Conservation (phyloP, 2,888 invertebrate species). For the Dynastes tityus region DNA sequence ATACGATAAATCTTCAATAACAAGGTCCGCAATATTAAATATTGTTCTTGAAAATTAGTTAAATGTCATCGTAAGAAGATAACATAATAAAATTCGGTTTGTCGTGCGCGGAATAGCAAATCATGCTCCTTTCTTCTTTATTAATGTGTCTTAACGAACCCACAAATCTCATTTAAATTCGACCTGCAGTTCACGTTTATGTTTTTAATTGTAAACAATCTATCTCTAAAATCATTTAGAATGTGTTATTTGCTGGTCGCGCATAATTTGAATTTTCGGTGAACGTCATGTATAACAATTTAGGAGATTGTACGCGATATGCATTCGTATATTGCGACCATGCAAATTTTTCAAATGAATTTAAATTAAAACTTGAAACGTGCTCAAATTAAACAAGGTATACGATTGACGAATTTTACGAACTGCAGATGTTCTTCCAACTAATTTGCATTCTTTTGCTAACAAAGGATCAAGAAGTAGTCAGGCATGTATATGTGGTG, state of each 20-base stretch:
- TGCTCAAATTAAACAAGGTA: constrained; percentile 40
- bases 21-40: constrained; percentile 23
- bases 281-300: constrained; percentile 44
- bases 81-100: constrained; percentile 32
- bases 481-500: not conserved
- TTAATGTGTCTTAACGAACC: not conserved
- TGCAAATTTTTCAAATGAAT: constrained; percentile 46
- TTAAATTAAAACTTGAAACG: constrained; percentile 45
- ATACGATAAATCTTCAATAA: constrained; percentile 11
- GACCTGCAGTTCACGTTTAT: constrained; percentile 9
- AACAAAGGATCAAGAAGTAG: constrained; percentile 19
- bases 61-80: constrained; percentile 32
- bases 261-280: constrained; percentile 41
- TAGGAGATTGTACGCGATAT: constrained; percentile 36
- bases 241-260: constrained; percentile 41
- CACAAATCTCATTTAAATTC: constrained; percentile 31
- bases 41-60: constrained; percentile 33
- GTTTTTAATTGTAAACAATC: constrained; percentile 47
- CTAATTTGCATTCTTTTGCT: constrained; percentile 22
- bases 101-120: constrained; percentile 22
- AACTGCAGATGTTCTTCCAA: constrained; percentile 25
- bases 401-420: constrained; percentile 31
- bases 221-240: constrained; percentile 46
- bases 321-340: constrained; percentile 30
- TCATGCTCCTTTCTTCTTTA: not conserved